Evolutionary conservation across 2,888 invertebrate species (phyloP), one percentile per base, ranked within the genome.

Genomic region (Meiosimyza platycephala): DNA sequence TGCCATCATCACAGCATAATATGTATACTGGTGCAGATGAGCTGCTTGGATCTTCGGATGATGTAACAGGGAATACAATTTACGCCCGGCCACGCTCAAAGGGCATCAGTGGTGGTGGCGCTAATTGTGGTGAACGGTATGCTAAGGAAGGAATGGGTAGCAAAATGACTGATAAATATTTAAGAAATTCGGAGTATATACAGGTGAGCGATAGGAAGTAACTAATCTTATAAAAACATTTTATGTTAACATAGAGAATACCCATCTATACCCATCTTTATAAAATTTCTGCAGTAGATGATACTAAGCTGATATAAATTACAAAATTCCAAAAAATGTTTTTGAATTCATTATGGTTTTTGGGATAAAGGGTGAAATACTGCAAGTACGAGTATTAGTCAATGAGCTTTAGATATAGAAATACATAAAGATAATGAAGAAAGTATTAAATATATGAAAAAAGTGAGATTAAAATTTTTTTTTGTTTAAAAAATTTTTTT

Each of bases 31-130:
- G 77, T 0, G 75, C 80, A 7, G 60, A 75, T 60, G 73, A 78
- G 3, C 77, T 77, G 51, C 76, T 63, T 9, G 72, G 66, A 12
- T 73, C 75, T 1, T 78, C 77, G 12, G 78, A 83, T 66, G 83
- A 84, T 59, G 79, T 79, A 77, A 81, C 81, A 69, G 81, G 77
- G 50, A 79, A 78, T 72, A 78, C 79, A 72, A 75, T 81, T 48
- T 85, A 85, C 69, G 83, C 84, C 1, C 81, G 80, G 0, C 85
- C 84, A 4, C 76, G 79, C 67, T 81, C 82, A 40, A 68, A 59
- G 50, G 59, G 18, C 0, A n/a, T 28, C 79, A 79, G 33, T 11
- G 33, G 7, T 28, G 64, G 40, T 22, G 60, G 55, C 70, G 64
- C 18, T n/a, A 9, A 55, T 22, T 40, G 55, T 40, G 68, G 59